phyloP scores from a whole-genome alignment of 2,888 invertebrate species.

The Nasonia oneida region DNA sequence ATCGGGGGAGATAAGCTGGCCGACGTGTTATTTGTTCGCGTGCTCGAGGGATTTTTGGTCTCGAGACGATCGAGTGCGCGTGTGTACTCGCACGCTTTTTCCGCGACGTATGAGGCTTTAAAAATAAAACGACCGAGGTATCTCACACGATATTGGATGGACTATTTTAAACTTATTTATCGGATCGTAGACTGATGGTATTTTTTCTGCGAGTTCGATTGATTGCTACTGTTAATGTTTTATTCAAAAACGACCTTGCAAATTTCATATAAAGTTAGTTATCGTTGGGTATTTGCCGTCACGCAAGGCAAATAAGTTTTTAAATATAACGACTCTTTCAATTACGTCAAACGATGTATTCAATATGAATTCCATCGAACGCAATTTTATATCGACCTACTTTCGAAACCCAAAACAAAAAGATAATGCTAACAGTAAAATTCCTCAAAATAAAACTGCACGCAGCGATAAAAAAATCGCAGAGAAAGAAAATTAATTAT shows the following conservation, averaged over 20 bases:
- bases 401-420: background rate
- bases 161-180: slow-evolving; percentile 13
- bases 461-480: background rate
- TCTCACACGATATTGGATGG: background rate
- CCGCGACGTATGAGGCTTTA: background rate
- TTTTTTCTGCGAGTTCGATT: background rate
- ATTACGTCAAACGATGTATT: background rate
- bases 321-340: background rate
- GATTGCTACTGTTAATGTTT: background rate
- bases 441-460: background rate
- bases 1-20: background rate
- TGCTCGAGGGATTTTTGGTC: background rate
- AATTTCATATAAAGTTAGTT: too few relatives aligned
- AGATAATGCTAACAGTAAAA: background rate
- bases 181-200: background rate
- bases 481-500: background rate
- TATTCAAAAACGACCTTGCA: too few relatives aligned
- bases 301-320: background rate
- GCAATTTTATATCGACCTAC: background rate
- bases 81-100: background rate
- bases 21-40: background rate
- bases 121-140: background rate
- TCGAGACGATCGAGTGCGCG: background rate
- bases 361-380: background rate
- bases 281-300: background rate